Evolutionary conservation across 2,888 invertebrate genomes (phyloP).

Genomic region (Conus canariensis): DNA sequence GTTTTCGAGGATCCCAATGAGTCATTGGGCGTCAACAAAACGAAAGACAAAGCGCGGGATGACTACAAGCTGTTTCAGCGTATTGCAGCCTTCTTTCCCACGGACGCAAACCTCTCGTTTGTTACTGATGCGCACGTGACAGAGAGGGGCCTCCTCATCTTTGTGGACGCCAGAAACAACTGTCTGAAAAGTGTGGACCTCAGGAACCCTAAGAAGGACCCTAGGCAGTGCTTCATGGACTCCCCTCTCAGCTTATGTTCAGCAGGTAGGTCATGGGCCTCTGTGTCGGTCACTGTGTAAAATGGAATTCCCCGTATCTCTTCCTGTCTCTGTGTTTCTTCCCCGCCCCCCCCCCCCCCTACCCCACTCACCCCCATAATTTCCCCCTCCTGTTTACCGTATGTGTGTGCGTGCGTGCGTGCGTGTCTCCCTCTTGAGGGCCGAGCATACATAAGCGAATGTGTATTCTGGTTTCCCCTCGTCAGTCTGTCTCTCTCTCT

Average conservation of each 20-base stretch:
- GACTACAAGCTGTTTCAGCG: conserved; percentile 31
- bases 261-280: not conserved
- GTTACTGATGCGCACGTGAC: conserved; percentile 35
- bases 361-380: too few species aligned
- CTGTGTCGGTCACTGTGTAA: not conserved
- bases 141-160: conserved; percentile 6
- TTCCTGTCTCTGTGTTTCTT: too few species aligned
- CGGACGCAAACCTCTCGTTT: conserved; percentile 6
- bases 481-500: too few species aligned
- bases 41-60: too few species aligned
- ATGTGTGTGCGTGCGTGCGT: too few species aligned
- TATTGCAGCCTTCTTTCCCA: conserved; percentile 6
- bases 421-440: too few species aligned
- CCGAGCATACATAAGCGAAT: too few species aligned
- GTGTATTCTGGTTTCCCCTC: too few species aligned
- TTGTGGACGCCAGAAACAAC: conserved; percentile 28
- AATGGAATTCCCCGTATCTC: not conserved
- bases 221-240: not conserved
- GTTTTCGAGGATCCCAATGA: not conserved
- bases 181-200: conserved; percentile 32
- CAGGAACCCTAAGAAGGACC: not conserved
- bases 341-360: too few species aligned
- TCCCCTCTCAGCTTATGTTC: conserved; percentile 29
- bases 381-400: too few species aligned
- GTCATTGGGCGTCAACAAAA: not conserved